Conservation (phyloP, 1,140 invertebrate species). For the Patella vulgata region DNA sequence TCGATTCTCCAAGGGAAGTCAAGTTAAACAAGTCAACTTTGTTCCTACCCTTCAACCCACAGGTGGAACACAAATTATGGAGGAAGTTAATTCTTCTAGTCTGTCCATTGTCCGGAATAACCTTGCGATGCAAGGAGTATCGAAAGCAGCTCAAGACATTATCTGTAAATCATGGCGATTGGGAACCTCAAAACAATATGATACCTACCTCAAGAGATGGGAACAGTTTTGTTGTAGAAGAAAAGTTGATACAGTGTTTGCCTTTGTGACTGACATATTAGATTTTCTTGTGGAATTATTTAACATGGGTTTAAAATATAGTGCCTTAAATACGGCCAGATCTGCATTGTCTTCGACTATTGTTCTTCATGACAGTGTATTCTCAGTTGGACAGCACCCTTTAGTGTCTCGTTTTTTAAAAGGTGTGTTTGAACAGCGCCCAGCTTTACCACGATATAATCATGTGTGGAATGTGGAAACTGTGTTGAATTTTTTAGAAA, state of each 20-base stretch:
- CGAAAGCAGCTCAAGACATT: constrained; percentile 12
- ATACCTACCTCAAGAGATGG: constrained; percentile 13
- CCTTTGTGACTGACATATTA: constrained; percentile 6
- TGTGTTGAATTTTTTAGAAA: constrained; percentile 12
- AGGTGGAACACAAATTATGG: constrained; percentile 7
- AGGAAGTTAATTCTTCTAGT: constrained; percentile 12
- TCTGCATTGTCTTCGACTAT: constrained; percentile 3
- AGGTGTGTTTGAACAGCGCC: constrained; percentile 14
- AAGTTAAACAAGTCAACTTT: constrained; percentile 7
- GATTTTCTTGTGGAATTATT: constrained; percentile 11
- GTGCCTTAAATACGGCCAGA: constrained; percentile 9
- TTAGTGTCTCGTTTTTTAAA: constrained; percentile 18
- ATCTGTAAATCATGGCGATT: constrained; percentile 18
- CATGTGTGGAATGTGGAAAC: constrained; percentile 16
- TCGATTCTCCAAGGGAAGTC: constrained; percentile 6
- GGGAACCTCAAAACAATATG: constrained; percentile 21
- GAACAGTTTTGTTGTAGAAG: constrained; percentile 13
- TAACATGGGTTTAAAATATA: constrained; percentile 9
- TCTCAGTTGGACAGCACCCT: constrained; percentile 11
- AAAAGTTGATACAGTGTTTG: constrained; percentile 10
- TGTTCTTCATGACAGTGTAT: constrained; percentile 6
- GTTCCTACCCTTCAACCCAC: constrained; percentile 14
- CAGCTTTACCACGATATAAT: constrained; percentile 16
- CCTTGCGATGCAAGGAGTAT: constrained; percentile 9
- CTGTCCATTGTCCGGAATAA: constrained; percentile 11